phyloP scores from a whole-genome alignment of 2,113 vertebrate species.

The Caracal caracal region DNA sequence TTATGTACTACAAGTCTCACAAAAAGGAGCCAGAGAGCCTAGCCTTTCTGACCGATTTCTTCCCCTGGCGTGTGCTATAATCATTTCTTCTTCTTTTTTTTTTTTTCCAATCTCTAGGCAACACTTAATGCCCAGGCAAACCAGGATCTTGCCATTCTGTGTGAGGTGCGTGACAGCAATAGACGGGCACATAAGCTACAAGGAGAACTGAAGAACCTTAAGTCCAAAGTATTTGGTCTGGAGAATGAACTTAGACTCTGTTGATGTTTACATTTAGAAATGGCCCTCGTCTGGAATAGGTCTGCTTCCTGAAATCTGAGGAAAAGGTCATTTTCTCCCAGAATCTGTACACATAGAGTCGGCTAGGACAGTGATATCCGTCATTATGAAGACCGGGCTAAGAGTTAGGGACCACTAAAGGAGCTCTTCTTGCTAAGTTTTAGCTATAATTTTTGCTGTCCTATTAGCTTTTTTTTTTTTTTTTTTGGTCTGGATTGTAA shows the following conservation, averaged over 20 bases:
- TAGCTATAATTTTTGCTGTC: background rate
- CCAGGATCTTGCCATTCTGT: slow-evolving; percentile 94
- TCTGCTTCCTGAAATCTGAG: background rate
- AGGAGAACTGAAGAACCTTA: slow-evolving; percentile 91
- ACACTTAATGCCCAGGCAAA: slow-evolving; percentile 89
- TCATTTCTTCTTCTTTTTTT: background rate
- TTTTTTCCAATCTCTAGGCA: slow-evolving; percentile 84
- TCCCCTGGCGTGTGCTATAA: background rate
- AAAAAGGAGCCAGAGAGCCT: background rate
- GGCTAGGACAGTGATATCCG: background rate
- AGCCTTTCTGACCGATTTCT: background rate
- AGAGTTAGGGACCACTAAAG: background rate
- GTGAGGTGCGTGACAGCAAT: slow-evolving; percentile 92
- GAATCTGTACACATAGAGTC: background rate
- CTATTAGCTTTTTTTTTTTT: background rate
- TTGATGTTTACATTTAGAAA: slow-evolving; percentile 77
- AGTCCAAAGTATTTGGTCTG: slow-evolving; percentile 93
- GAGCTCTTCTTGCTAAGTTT: background rate
- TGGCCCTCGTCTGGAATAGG: background rate
- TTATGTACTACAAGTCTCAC: background rate
- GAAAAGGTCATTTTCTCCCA: background rate
- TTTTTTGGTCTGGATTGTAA: background rate
- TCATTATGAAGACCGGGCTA: background rate
- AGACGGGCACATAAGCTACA: slow-evolving; percentile 92
- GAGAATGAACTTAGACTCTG: slow-evolving; percentile 93